phyloP scores from a whole-genome alignment of 2,888 invertebrate genomes.

The Ornithoptera alexandrae region DNA sequence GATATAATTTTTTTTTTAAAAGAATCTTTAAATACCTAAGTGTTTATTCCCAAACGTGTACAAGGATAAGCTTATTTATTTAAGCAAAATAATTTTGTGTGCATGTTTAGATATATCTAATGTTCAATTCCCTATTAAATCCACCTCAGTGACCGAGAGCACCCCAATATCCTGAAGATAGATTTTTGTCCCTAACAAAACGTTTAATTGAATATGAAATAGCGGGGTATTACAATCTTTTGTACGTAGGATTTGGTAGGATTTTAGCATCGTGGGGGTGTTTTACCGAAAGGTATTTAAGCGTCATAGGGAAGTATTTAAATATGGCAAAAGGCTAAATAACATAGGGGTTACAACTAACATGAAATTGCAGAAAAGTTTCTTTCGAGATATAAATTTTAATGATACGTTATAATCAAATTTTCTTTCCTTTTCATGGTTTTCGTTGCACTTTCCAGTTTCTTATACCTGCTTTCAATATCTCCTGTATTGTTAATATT shows the following conservation, averaged over 20 bases:
- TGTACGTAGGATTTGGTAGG: conserved; percentile 69
- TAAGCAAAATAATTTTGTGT: background rate
- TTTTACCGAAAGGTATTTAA: conserved; percentile 61
- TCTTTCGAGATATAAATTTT: background rate
- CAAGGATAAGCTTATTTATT: background rate
- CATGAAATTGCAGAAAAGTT: background rate
- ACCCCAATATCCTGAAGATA: conserved; percentile 68
- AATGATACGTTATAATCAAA: no score
- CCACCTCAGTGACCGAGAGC: conserved; percentile 48
- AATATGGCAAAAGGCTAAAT: conserved; percentile 49
- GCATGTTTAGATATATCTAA: background rate
- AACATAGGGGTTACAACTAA: conserved; percentile 32
- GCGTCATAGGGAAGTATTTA: conserved; percentile 72
- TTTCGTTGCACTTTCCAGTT: no score
- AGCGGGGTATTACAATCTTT: conserved; percentile 75
- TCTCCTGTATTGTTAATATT: no score
- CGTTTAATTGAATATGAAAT: conserved; percentile 88
- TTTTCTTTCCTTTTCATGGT: no score
- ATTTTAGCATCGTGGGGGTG: conserved; percentile 55
- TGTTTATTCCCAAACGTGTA: background rate
- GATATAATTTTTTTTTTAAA: no score
- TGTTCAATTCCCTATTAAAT: conserved; percentile 32
- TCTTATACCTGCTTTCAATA: no score
- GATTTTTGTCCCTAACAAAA: conserved; percentile 80
- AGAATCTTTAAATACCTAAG: no score